Evolutionary conservation across 2,888 invertebrate genomes (phyloP), one percentile per base, ranked within the genome.

Genomic region (Xanthorhoe designata): DNA sequence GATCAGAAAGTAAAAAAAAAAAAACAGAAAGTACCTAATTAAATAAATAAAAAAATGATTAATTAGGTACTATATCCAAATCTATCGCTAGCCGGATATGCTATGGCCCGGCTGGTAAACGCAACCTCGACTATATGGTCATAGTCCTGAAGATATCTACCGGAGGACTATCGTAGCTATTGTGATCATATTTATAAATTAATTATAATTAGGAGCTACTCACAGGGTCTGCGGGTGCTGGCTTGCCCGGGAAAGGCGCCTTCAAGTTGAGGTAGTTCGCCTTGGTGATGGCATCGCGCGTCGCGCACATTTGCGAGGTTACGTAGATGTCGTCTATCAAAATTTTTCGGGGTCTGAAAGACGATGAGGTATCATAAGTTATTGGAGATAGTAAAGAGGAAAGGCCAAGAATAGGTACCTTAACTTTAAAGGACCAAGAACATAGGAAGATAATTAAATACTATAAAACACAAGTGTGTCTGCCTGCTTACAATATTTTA

Each of bases 241-340:
- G 51, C 9, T 1, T 0, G 3, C 45, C 61, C 2, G 71, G 66
- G 0, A 71, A 29, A 1, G 74, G 72, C 1, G 74, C 72, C 47
- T 7, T 63, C 7, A 67, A 32, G 8, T 66, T 70, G 0, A 50
- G n/a, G 9, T 49, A 49, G 2, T 50, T 58, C 5, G 50, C 38
- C 2, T 35, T 0, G 7, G 24, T 7, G 5, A 52, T 58, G 1
- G 59, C 59, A 0, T 68, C 71, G 2, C 64, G 60, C 59, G 19
- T 56, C 17, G 65, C 59, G 15, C 66, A 67, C 49, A 42, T 55
- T 0, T 56, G 29, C 5, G 52, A 68, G 5, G 75, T 72, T 2
- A 64, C 68, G 57, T 81, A 81, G 17, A 73, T 61, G 60, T 72
- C 67, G 6, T 70, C 70, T 17, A 73, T n/a, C 2, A 80, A 55